A percentile compares a stretch with the other conserved stretches of the same genome.
phyloP scores from a whole-genome alignment of 1,140 invertebrate genomes.

The Tetragonula clypearis region DNA sequence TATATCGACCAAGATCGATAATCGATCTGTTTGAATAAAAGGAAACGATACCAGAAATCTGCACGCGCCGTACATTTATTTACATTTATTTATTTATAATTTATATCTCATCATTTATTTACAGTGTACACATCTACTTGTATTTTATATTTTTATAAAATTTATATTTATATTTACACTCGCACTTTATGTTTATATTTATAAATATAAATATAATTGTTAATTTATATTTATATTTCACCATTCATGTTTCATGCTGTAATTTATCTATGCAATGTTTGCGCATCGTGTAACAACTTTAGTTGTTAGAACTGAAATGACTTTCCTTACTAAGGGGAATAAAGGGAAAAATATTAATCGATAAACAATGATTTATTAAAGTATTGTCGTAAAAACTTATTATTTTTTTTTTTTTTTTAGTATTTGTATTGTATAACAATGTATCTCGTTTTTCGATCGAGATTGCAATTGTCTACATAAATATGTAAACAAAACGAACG shows the following conservation, averaged over 20 bases:
- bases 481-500: background rate
- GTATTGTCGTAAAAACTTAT: conserved; percentile 20
- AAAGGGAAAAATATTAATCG: background rate
- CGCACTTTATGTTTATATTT: too few species aligned
- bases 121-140: too few species aligned
- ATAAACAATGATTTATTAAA: conserved; percentile 41
- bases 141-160: too few species aligned
- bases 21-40: background rate
- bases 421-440: conserved; percentile 2
- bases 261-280: too few species aligned
- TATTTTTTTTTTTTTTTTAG: background rate
- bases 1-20: background rate
- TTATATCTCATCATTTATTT: too few species aligned
- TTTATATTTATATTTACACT: too few species aligned
- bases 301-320: background rate
- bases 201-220: too few species aligned
- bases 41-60: background rate
- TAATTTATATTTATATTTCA: too few species aligned
- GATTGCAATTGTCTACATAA: background rate
- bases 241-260: too few species aligned
- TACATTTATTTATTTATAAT: too few species aligned
- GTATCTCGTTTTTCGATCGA: background rate
- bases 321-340: background rate
- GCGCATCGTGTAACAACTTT: too few species aligned
- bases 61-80: too few species aligned